Evolutionary conservation across 2,113 vertebrate genomes (phyloP), one percentile per base, ranked within the genome.

Genomic region (Penelope pileata): DNA sequence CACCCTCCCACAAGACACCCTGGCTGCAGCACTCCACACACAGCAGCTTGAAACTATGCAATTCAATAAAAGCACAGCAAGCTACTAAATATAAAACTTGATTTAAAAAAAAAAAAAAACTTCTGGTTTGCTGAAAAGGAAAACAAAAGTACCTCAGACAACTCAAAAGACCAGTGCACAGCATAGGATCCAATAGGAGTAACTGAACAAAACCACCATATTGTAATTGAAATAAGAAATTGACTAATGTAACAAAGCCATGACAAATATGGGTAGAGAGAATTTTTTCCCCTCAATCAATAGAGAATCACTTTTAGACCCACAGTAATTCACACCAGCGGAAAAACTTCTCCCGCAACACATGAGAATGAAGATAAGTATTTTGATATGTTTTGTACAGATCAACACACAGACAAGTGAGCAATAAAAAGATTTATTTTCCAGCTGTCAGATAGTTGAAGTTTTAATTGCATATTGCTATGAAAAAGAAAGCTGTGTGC

Each of bases 341-440:
- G 11, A 64, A 80, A 79, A 48, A 62, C 7, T 45, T 60, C 10
- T 91, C 21, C 32, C 63, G 69, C 40, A 90, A 58, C 5, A 50
- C 66, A 75, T 10, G 51, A 42, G 17, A 64, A 21, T 14, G n/a
- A n/a, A 85, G 42, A 85, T 22, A 43, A 53, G 74, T 38, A 40
- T 42, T 70, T 54, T 4, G 42, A 56, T 78, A 38, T 11, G 15
- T 85, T 42, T 63, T 3, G 0, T 81, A 75, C 19, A 86, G 42
- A 94, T 72, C 68, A 83, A 78, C 22, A 74, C 43, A 75, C 23
- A 83, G 56, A 86, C 16, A 92, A 86, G 21, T 12, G 36, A 43
- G 36, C 68, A 91, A 68, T 32, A 45, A 64, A 88, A 83, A 86
- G 48, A 82, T 95, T 97, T 96, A 94, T 94, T 96, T 91, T 91